Evolutionary conservation across 2,113 vertebrate species (phyloP).

Genomic region (Sorex araneus): DNA sequence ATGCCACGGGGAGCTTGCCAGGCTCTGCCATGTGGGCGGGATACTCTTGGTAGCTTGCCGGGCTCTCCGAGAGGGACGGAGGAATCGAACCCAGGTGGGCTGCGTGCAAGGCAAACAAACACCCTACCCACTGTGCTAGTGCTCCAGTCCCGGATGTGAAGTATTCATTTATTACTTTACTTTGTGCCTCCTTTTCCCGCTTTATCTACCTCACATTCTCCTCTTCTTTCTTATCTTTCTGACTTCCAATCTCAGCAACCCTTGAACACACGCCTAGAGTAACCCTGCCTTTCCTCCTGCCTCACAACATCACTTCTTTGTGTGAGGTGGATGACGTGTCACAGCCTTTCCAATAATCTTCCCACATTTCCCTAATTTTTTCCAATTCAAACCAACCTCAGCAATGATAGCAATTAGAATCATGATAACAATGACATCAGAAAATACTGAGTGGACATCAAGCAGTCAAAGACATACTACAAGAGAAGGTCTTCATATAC

Average conservation of each 20-base stretch:
- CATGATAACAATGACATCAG: neutral
- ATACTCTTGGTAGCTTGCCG: too few species aligned
- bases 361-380: neutral
- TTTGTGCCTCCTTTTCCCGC: constrained; percentile 45
- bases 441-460: neutral
- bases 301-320: neutral
- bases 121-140: too few species aligned
- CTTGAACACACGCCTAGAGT: neutral
- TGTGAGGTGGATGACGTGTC: constrained; percentile 14
- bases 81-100: too few species aligned
- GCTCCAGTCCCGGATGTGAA: neutral
- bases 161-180: neutral
- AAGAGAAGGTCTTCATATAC: too few species aligned
- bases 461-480: too few species aligned
- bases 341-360: neutral
- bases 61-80: too few species aligned
- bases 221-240: constrained; percentile 61
- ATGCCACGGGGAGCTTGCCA: too few species aligned
- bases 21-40: too few species aligned
- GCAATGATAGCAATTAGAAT: neutral
- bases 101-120: too few species aligned
- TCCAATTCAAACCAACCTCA: constrained; percentile 36
- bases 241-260: constrained; percentile 23
- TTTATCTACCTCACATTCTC: constrained; percentile 15
- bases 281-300: constrained; percentile 45